Evolutionary conservation across 2,797 vertebrate species (phyloP).

Genomic region (Fratercula arctica): DNA sequence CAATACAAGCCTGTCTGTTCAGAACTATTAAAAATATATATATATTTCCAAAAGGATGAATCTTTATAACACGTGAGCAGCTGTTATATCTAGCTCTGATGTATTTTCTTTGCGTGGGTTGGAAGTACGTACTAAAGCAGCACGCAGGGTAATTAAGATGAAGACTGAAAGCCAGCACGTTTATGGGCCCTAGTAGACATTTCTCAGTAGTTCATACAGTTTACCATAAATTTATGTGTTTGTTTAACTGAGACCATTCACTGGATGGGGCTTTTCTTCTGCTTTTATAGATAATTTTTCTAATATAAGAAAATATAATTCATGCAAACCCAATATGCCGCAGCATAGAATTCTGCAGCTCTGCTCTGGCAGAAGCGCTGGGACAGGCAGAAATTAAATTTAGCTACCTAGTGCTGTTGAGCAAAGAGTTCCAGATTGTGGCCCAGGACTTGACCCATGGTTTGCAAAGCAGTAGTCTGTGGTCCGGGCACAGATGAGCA

Average conservation of each 20-base stretch:
- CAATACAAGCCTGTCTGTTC: not conserved
- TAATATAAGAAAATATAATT: not conserved
- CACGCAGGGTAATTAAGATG: not conserved
- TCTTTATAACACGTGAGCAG: not conserved
- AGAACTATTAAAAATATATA: not conserved
- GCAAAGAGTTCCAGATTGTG: not conserved
- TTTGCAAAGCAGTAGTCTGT: not conserved
- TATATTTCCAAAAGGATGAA: not conserved
- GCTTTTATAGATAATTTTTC: not conserved
- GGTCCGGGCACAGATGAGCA: not conserved
- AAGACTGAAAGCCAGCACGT: constrained; percentile 29
- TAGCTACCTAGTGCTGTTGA: not conserved
- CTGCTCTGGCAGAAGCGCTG: not conserved
- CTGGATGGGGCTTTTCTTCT: not conserved
- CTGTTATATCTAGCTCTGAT: not conserved
- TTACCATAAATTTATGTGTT: not conserved
- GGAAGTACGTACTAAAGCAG: constrained; percentile 12
- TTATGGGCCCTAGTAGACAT: constrained; percentile 28
- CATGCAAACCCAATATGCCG: not conserved
- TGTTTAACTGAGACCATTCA: not conserved
- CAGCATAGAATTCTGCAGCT: not conserved
- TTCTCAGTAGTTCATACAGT: not conserved
- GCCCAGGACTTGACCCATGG: not conserved
- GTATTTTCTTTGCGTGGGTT: constrained; percentile 14
- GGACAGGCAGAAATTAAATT: not conserved